Conservation (phyloP, 2,797 vertebrate species). For the Heterohyrax brucei region DNA sequence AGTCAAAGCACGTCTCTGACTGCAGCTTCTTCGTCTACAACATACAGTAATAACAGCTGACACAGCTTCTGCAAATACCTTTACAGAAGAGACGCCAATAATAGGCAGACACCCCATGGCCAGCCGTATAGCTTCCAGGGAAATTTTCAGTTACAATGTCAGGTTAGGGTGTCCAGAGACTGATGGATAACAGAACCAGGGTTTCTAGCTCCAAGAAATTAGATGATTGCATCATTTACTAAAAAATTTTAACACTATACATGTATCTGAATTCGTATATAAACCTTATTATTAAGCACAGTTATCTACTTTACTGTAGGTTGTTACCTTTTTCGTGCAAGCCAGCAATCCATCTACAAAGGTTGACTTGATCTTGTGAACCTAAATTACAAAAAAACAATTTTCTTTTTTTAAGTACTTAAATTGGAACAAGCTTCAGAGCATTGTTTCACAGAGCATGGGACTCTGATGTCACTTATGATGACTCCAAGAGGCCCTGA, state of each 20-base stretch:
- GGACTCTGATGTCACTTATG: not conserved
- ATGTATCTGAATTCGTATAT: not conserved
- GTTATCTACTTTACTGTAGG: not conserved
- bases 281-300: not conserved
- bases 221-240: not conserved
- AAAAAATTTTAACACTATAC: not conserved
- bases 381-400: constrained; percentile 87
- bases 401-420: not conserved
- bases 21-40: not conserved
- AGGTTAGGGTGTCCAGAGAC: not conserved
- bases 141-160: not conserved
- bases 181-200: not conserved
- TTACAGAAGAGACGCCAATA: accelerated
- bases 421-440: not conserved
- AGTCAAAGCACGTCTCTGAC: not conserved
- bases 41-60: not conserved
- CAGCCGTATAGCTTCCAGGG: not conserved
- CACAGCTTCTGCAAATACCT: not conserved
- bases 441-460: not conserved
- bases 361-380: constrained; percentile 97
- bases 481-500: not conserved
- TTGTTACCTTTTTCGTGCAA: constrained; percentile 93
- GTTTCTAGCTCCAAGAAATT: not conserved
- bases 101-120: accelerated
- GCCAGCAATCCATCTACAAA: constrained; percentile 95